Base-by-base conservation (phyloP, 2,113 vertebrate species). In the Strix aluco region DNA sequence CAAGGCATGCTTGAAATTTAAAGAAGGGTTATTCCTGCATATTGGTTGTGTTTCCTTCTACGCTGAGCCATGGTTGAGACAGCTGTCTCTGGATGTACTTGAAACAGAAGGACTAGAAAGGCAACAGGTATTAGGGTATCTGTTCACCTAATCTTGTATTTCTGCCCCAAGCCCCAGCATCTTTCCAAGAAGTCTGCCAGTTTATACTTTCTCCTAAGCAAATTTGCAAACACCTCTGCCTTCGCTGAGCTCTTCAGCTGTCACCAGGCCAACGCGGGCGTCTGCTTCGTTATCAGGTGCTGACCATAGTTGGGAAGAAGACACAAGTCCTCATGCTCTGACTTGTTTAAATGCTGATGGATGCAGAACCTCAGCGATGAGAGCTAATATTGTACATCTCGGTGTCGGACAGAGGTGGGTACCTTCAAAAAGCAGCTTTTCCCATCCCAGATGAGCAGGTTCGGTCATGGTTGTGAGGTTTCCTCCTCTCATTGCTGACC, bases 31-130 rank as follows among this genome's bases (percentile, higher is more conserved):
- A 34, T 61, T 88, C 49, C 38, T 71, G 46, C 62, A 30, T 54
- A 10, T 23, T 51, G 54, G n/a, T 52, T 47, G 54, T 13, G 32
- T 29, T 90, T 61, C 47, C 69, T 40, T 30, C 20, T 44, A 16
- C 1, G 1, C 9, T 22, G 44, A 71, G 46, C 12, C 3, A 0
- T 10, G 8, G 11, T 14, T 63, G 49, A 42, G 58, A 12, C 47
- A 38, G 9, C 29, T 25, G 5, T 19, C 17, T 71, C 22, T 5
- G 6, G 65, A 11, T 36, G 32, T 22, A 7, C 19, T 62, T 15
- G 57, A 59, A 52, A 65, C 17, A 36, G 40, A 32, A 70, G 47
- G n/a, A 16, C 27, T 15, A 13, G 66, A 30, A 73, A 23, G 32
- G 69, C 49, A 15, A 18, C 62, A 70, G 17, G 6, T 36, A 8